Evolutionary conservation across 2,113 vertebrate species (phyloP).

Genomic region (Peromyscus leucopus): DNA sequence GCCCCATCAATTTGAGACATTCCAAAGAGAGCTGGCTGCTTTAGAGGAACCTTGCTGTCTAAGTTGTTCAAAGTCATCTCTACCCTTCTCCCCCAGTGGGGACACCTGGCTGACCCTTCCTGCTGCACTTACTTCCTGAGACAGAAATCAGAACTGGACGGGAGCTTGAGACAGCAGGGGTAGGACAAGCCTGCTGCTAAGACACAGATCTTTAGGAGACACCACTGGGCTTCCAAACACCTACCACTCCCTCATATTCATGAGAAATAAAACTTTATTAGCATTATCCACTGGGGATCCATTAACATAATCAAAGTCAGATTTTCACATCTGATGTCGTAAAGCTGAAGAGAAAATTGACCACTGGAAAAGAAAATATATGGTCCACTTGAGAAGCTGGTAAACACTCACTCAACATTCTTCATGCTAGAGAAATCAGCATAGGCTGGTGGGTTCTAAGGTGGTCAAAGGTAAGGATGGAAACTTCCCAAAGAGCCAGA

Average conservation of each 20-base stretch:
- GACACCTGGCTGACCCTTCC: not conserved
- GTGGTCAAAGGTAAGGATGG: not conserved
- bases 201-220: slow-evolving; percentile 29
- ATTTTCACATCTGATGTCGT: slow-evolving; percentile 41
- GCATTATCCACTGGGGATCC: slow-evolving; percentile 35
- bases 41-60: not conserved
- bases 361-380: not conserved
- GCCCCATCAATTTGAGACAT: slow-evolving; percentile 8
- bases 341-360: slow-evolving; percentile 34
- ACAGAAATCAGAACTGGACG: slow-evolving; percentile 17
- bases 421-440: not conserved
- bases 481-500: not conserved
- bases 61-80: not conserved
- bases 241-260: not conserved
- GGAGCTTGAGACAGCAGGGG: slow-evolving; percentile 38
- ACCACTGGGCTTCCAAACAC: not conserved
- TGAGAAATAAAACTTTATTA: slow-evolving; percentile 59
- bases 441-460: not conserved
- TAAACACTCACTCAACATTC: not conserved
- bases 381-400: not conserved
- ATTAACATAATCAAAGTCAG: slow-evolving; percentile 60
- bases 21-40: not conserved
- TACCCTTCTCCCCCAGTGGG: not conserved
- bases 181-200: not conserved
- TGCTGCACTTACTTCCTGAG: not conserved